Base-by-base conservation (phyloP, 1,140 invertebrate species). In the Chrysomallon squamiferum region DNA sequence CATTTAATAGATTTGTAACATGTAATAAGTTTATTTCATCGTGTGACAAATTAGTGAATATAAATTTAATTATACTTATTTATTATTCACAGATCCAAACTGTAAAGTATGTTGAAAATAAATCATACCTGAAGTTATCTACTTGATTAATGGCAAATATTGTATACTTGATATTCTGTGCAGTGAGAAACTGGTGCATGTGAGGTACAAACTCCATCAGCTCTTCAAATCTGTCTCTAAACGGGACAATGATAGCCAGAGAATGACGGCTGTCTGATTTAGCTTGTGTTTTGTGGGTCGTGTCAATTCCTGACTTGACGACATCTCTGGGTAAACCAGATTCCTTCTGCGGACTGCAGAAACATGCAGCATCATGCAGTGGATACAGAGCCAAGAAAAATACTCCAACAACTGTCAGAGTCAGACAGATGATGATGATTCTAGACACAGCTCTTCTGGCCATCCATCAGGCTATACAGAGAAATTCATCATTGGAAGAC, bases 171-270 rank as follows among this genome's bases (percentile, higher is more conserved):
- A 98, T 90, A 66, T 90, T 88, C 86, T 99, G 95, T 59, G 89
- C 88, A 61, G 88, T 88, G 15, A 99, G 86, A 86, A 97, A 99
- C 54, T 88, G 86, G 73, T 92, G 89, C 84, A 99, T 92, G 81
- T 97, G 92, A 30, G 97, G 96, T 32, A 91, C 92, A 88, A 99
- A 98, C 78, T 91, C 89, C 32, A 97, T 75, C 3, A 99, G 87
- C 84, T 99, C 97, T 77, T 98, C 95, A 85, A 97, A 97, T 65
- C 97, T 88, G 84, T 99, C 95, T 80, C 95, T 87, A 87, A 93
- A 98, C 74, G 96, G 96, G 60, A 98, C 93, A 68, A 98, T 86
- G 62, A 98, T 87, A 60, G 93, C 95, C 73, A 97, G 84, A 71
- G 80, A 80, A 72, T 83, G 80, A 15, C 29, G n/a, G n/a, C 43